These are phyloP conservation scores for Chunga burmeisteri DNA, from an alignment of 2,113 vertebrate genomes.

Conservation along the genomic window DNA sequence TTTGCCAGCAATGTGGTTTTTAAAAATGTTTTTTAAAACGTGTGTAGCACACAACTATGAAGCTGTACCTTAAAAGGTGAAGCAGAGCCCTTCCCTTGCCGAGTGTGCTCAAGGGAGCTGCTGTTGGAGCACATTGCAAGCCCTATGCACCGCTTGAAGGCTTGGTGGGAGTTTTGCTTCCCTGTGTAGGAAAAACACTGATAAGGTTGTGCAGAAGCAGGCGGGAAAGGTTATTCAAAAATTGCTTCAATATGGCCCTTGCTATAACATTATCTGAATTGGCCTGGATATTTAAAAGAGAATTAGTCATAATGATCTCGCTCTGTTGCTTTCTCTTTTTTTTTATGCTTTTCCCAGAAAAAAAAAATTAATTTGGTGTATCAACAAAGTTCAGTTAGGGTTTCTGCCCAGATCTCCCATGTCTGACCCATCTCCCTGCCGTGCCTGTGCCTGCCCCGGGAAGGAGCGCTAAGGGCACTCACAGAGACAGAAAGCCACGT, in stretches of 20 bases:
- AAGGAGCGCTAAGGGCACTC: not conserved
- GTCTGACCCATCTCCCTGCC: not conserved
- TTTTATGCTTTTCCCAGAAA: not conserved
- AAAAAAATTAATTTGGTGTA: not conserved
- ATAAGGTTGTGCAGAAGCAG: constrained; percentile 51
- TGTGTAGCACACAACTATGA: not conserved
- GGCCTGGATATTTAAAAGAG: constrained; percentile 45
- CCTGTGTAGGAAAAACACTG: constrained; percentile 16
- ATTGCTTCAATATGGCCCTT: constrained; percentile 57
- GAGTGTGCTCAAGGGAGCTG: not conserved
- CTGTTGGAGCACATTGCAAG: constrained; percentile 31
- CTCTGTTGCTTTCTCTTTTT: not conserved
- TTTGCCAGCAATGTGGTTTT: constrained; percentile 20
- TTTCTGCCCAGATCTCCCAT: not conserved
- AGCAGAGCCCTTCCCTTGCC: not conserved
- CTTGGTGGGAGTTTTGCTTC: constrained; percentile 10
- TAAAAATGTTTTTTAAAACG: constrained; percentile 2
- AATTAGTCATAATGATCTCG: constrained; percentile 53
- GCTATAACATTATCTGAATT: constrained; percentile 46
- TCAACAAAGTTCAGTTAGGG: not conserved
- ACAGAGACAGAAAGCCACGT: not conserved
- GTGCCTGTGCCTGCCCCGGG: fast-evolving
- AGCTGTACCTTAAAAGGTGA: constrained; percentile 13
- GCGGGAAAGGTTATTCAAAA: constrained; percentile 42
- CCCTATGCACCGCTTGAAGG: not conserved